Evolutionary conservation across 2,888 invertebrate genomes (phyloP).

Genomic region (Pheosia tremula): DNA sequence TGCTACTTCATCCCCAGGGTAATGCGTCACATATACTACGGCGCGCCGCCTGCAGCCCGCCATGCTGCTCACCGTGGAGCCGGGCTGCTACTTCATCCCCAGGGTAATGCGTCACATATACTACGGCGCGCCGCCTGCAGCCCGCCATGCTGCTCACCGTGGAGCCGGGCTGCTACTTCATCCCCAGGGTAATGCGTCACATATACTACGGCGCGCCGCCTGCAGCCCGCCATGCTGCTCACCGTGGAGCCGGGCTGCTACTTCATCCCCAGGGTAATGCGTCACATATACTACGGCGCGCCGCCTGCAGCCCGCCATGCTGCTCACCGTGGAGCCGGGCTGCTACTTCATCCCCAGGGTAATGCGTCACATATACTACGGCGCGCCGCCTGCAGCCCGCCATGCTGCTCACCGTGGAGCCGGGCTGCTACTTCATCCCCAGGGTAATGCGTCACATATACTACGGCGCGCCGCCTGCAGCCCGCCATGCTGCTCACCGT

Average conservation of each 20-base stretch:
- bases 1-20: too few species aligned
- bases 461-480: constrained; percentile 89
- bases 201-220: constrained; percentile 87
- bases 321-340: constrained; percentile 98
- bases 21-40: constrained; percentile 68
- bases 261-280: constrained; percentile 90
- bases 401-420: constrained; percentile 98
- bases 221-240: constrained; percentile 93
- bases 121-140: constrained; percentile 89
- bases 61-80: constrained; percentile 98
- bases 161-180: constrained; percentile 99
- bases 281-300: constrained; percentile 86
- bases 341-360: constrained; percentile 97
- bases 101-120: constrained; percentile 67
- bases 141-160: constrained; percentile 96
- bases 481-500: constrained; percentile 96
- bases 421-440: constrained; percentile 98
- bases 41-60: constrained; percentile 89
- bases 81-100: constrained; percentile 98
- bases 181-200: constrained; percentile 85
- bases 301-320: constrained; percentile 90
- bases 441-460: constrained; percentile 67
- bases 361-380: constrained; percentile 71
- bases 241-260: constrained; percentile 99
- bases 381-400: constrained; percentile 89